Evolutionary conservation across 2,888 invertebrate genomes (phyloP).

Genomic region (Plagodis pulveraria): DNA sequence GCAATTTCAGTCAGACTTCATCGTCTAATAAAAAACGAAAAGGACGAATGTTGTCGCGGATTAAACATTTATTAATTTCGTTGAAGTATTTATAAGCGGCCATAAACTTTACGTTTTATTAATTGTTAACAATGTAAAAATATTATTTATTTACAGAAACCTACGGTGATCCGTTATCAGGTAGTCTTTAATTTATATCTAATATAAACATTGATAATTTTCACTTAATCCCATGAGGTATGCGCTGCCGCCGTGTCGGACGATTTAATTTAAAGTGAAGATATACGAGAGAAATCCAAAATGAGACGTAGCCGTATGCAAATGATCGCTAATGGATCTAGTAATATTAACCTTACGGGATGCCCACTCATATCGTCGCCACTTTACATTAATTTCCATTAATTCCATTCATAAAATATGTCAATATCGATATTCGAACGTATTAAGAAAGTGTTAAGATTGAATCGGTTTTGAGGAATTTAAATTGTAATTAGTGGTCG

Average conservation of each 20-base stretch:
- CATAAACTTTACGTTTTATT: conserved; percentile 27
- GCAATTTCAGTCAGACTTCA: conserved; percentile 1
- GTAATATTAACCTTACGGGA: conserved; percentile 55
- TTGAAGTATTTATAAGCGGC: conserved; percentile 13
- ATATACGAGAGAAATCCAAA: conserved; percentile 63
- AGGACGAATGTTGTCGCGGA: conserved; percentile 7
- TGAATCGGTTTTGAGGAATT: conserved; percentile 31
- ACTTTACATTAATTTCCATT: conserved; percentile 69
- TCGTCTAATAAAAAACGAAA: conserved; percentile 6
- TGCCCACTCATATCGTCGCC: conserved; percentile 50
- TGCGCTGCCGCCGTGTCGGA: conserved; percentile 42
- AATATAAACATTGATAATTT: conserved; percentile 68
- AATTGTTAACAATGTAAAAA: conserved; percentile 32
- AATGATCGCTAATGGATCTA: conserved; percentile 64
- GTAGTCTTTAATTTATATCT: conserved; percentile 55
- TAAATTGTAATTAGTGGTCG: conserved; percentile 36
- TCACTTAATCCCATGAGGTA: conserved; percentile 61
- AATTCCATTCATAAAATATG: conserved; percentile 60
- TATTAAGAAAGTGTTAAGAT: conserved; percentile 42
- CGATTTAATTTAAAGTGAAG: conserved; percentile 51
- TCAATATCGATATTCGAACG: conserved; percentile 27
- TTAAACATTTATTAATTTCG: conserved; percentile 26
- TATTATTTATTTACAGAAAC: conserved; percentile 50
- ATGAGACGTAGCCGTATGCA: conserved; percentile 65
- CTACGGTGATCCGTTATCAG: conserved; percentile 50